Percentiles rank a stretch among this genome's conserved stretches.
Evolutionary conservation across 2,113 vertebrate genomes (phyloP).

Genomic region (Bubo bubo): DNA sequence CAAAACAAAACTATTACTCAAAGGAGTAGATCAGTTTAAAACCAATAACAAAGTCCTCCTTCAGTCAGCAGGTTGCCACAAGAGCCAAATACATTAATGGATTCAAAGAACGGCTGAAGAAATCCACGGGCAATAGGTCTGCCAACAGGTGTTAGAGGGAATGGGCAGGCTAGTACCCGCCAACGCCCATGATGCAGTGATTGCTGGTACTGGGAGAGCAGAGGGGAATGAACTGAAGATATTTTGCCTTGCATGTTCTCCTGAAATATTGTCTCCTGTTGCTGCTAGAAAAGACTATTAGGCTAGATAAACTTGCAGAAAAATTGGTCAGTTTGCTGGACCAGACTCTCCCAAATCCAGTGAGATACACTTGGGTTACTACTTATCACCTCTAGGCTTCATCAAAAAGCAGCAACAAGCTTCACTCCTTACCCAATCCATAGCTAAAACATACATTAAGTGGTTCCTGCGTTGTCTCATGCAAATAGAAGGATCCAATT

Average conservation of each 20-base stretch:
- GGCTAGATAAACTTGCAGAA: background rate
- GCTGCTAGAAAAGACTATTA: background rate
- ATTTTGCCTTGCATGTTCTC: background rate
- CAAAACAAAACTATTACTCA: background rate
- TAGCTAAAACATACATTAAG: fast-evolving
- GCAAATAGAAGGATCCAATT: fast-evolving
- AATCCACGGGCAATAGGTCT: fast-evolving
- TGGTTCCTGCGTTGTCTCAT: fast-evolving
- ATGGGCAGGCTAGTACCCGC: background rate
- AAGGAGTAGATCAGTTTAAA: background rate
- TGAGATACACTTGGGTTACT: fast-evolving
- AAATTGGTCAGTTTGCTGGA: background rate
- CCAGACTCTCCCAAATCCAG: background rate
- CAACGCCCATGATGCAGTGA: fast-evolving
- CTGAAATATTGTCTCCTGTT: background rate
- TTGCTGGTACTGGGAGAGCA: background rate
- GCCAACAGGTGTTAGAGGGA: background rate
- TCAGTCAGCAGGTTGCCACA: background rate
- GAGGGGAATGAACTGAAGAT: background rate
- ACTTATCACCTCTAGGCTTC: background rate
- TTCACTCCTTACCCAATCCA: fast-evolving
- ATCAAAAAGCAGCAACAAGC: background rate
- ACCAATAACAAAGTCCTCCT: background rate
- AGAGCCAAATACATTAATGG: background rate
- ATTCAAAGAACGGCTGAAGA: background rate